Percentiles rank a stretch among this genome's conserved stretches.
phyloP scores from a whole-genome alignment of 2,888 invertebrate species.

The Phengaris alcon region DNA sequence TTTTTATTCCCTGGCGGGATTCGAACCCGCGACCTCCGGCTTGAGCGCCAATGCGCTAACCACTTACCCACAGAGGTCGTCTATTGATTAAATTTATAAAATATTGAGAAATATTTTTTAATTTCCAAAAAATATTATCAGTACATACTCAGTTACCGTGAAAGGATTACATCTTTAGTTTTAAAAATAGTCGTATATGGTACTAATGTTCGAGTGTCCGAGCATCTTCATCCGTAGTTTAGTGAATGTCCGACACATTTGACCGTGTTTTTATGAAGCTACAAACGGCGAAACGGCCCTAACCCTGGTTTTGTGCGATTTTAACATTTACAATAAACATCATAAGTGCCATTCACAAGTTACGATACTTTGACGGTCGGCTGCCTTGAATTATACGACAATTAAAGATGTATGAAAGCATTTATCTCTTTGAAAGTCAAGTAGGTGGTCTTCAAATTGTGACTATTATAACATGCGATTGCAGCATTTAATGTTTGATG shows the following conservation, averaged over 20 bases:
- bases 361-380: conserved; percentile 1
- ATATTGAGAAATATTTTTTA: too few species aligned
- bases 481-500: too few species aligned
- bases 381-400: not conserved
- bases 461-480: too few species aligned
- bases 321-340: conserved; percentile 22
- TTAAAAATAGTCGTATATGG: not conserved
- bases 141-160: too few species aligned
- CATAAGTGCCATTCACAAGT: conserved; percentile 10
- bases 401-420: conserved; percentile 18
- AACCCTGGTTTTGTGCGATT: conserved; percentile 18
- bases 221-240: conserved; percentile 11
- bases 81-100: too few species aligned
- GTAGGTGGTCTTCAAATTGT: too few species aligned
- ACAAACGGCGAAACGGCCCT: conserved; percentile 24
- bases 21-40: too few species aligned
- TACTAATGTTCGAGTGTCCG: conserved; percentile 2
- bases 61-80: too few species aligned
- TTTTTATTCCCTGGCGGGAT: too few species aligned
- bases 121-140: too few species aligned
- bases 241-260: conserved; percentile 31
- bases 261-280: conserved; percentile 31
- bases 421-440: not conserved
- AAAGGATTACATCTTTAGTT: too few species aligned
- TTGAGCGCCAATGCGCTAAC: too few species aligned